phyloP scores from a whole-genome alignment of 2,113 vertebrate species.

The Uria lomvia region DNA sequence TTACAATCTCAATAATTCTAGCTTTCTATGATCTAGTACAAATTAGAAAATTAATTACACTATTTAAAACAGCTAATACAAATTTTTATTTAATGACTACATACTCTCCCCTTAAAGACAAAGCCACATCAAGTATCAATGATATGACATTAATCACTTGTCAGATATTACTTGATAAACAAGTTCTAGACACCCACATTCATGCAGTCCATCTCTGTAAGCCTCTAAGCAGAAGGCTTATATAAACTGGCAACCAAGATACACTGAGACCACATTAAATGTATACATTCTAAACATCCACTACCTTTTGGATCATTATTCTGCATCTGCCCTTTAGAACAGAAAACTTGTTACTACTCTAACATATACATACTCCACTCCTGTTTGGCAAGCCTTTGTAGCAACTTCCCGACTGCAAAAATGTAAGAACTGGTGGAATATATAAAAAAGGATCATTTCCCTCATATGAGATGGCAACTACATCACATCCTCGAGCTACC shows the following conservation, averaged over 20 bases:
- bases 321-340: not conserved
- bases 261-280: not conserved
- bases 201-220: not conserved
- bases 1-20: not conserved
- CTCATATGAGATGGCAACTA: conserved; percentile 74
- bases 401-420: conserved; percentile 69
- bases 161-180: not conserved
- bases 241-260: not conserved
- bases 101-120: not conserved
- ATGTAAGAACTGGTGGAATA: conserved; percentile 82
- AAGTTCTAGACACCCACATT: not conserved
- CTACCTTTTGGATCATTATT: not conserved
- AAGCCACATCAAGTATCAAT: not conserved
- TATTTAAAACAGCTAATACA: not conserved
- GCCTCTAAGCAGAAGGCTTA: not conserved
- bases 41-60: not conserved
- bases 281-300: not conserved
- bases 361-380: conserved; percentile 79
- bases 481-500: conserved; percentile 80
- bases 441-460: conserved; percentile 83
- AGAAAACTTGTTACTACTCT: not conserved
- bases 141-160: not conserved
- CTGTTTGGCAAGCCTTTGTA: conserved; percentile 64
- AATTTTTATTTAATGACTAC: not conserved
- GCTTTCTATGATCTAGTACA: not conserved